These are phyloP conservation scores for Brachyptera risi DNA, from an alignment of 2,888 invertebrate species.

Conservation along the genomic window DNA sequence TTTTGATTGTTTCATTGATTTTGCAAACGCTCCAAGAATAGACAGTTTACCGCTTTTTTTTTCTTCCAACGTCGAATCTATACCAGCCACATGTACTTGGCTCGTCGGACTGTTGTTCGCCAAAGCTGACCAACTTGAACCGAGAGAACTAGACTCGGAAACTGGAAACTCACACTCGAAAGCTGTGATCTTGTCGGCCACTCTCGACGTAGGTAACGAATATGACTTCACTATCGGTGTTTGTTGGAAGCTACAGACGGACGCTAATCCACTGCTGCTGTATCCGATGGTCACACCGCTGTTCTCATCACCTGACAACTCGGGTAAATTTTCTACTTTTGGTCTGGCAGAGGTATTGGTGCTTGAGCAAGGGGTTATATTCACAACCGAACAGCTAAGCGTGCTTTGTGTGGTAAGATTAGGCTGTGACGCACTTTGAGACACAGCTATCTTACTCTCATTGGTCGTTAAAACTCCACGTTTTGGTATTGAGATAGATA, in stretches of 20 bases:
- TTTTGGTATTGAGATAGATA: not conserved
- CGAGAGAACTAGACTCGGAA: not conserved
- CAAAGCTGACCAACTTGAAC: not conserved
- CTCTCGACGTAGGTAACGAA: conserved; percentile 16
- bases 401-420: not conserved
- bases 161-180: not conserved
- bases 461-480: not conserved
- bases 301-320: not conserved
- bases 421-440: conserved; percentile 2
- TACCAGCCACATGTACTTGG: not conserved
- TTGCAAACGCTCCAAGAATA: conserved; percentile 1
- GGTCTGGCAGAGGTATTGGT: conserved; percentile 12
- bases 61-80: conserved; percentile 8
- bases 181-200: not conserved
- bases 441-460: not conserved
- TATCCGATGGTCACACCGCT: conserved; percentile 29
- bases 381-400: conserved; percentile 14
- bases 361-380: conserved; percentile 8
- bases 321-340: not conserved
- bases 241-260: conserved; percentile 28
- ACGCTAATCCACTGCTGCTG: conserved; percentile 28
- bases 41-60: conserved; percentile 6
- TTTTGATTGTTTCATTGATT: conserved; percentile 8
- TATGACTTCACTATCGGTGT: conserved; percentile 26
- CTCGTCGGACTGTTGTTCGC: not conserved